A percentile compares a stretch with the other conserved stretches of the same genome.
Conservation (phyloP, 1,140 invertebrate genomes). For the Popillia japonica region DNA sequence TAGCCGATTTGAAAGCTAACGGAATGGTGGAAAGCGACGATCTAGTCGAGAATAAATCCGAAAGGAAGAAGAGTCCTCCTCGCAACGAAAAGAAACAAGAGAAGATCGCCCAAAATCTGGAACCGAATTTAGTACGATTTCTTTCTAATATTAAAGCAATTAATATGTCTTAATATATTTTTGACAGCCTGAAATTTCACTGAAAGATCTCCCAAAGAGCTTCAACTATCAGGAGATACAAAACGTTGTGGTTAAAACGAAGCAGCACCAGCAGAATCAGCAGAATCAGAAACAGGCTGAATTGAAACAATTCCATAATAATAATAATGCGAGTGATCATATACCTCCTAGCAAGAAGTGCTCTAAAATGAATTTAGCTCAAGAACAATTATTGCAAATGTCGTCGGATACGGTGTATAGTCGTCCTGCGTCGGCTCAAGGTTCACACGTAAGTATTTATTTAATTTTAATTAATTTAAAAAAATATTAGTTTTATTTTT, state of each 20-base stretch:
- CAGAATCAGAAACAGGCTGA: neutral
- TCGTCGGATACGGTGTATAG: neutral
- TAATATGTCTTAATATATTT: neutral
- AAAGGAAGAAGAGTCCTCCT: neutral
- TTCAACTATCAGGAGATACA: constrained; percentile 45
- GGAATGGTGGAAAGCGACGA: constrained; percentile 23
- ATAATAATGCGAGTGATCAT: constrained; percentile 1
- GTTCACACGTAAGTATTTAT: neutral
- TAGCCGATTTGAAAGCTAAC: constrained; percentile 43
- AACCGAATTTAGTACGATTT: neutral
- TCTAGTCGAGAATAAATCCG: neutral
- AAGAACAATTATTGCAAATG: neutral
- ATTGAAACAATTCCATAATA: neutral
- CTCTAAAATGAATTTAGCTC: neutral
- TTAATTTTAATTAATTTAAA: neutral
- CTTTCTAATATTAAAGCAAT: neutral
- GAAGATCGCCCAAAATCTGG: neutral
- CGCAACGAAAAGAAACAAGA: neutral
- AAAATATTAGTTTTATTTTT: neutral
- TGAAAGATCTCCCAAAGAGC: constrained; percentile 43
- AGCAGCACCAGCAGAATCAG: constrained; percentile 19
- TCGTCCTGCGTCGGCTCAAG: neutral
- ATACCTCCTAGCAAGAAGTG: constrained; percentile 20
- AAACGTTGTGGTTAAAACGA: constrained; percentile 14
- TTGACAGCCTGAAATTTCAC: neutral